Conservation (phyloP, 2,797 vertebrate genomes). For the Platyrinchus mystaceus region DNA sequence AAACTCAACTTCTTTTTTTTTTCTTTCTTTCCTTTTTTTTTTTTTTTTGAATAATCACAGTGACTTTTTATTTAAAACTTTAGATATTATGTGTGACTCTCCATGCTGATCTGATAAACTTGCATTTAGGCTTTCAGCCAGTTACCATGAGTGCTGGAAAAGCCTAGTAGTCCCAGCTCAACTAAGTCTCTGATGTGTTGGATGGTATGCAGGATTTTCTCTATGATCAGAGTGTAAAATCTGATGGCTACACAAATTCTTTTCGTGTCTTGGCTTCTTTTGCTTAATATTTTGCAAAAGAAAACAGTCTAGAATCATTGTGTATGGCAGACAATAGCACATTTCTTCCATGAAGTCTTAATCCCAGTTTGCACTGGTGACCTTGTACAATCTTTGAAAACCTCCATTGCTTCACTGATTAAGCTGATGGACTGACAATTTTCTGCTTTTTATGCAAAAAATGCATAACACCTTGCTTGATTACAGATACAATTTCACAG, state of each 20-base stretch:
- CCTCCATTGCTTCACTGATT: neutral
- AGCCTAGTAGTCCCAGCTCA: neutral
- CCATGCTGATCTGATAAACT: neutral
- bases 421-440: conserved; percentile 21
- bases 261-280: neutral
- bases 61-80: neutral
- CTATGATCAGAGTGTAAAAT: neutral
- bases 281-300: neutral
- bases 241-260: neutral
- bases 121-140: neutral
- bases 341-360: neutral
- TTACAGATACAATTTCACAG: conserved; percentile 31
- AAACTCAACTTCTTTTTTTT: neutral
- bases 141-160: neutral
- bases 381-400: conserved; percentile 28
- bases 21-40: neutral
- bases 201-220: neutral
- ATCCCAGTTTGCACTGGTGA: neutral
- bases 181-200: neutral
- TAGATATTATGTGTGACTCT: neutral
- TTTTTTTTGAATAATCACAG: neutral
- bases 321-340: neutral
- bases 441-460: conserved; percentile 45
- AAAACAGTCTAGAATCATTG: neutral
- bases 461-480: conserved; percentile 40